Percentiles rank a stretch among this genome's conserved stretches.
Conservation (phyloP, 1,140 invertebrate species). For the Neotoxoptera formosana region DNA sequence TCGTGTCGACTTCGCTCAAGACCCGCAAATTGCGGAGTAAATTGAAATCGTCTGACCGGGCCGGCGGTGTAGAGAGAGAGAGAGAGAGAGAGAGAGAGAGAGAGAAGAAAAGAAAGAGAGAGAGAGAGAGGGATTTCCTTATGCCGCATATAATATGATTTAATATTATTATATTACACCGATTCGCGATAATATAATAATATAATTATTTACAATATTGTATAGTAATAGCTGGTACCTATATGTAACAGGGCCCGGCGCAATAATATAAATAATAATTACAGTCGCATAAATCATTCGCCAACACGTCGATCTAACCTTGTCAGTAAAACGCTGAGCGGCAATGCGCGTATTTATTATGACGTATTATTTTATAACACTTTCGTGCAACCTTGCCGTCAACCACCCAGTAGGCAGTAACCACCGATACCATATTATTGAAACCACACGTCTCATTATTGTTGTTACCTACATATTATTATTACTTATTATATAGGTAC, state of each 20-base stretch:
- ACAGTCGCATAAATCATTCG: background rate
- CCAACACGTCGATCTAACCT: background rate
- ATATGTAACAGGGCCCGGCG: background rate
- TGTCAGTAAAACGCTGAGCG: background rate
- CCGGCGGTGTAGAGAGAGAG: background rate
- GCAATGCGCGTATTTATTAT: background rate
- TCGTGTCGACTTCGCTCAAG: background rate
- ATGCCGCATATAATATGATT: too few relatives aligned
- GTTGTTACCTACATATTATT: background rate
- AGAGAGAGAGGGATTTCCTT: background rate
- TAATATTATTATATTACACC: background rate
- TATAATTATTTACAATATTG: background rate
- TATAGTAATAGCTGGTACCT: too few relatives aligned
- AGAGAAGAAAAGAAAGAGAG: too few relatives aligned
- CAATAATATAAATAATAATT: conserved; percentile 14
- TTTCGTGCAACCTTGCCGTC: background rate
- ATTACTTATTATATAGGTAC: background rate
- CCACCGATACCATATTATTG: background rate
- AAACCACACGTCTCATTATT: background rate
- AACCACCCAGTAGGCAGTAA: background rate
- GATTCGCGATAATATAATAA: background rate
- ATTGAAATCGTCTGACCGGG: background rate
- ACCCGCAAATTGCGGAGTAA: background rate
- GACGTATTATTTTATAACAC: background rate
- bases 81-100: too few relatives aligned